These are phyloP conservation scores for Haliaeetus leucogaster DNA, from an alignment of 2,113 vertebrate species.

Conservation along the genomic window DNA sequence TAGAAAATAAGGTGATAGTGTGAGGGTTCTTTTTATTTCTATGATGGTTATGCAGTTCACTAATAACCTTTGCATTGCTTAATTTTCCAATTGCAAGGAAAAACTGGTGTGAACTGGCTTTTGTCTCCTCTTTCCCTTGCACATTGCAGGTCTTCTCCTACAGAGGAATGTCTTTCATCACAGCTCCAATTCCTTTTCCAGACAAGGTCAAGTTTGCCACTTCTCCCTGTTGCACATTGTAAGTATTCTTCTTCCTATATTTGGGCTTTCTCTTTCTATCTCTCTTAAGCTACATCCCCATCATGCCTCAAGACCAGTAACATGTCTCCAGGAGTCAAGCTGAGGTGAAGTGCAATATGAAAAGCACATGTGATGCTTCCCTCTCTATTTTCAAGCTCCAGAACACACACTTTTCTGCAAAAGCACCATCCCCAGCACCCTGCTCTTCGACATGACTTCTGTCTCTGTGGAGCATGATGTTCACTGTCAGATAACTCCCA, in stretches of 20 bases:
- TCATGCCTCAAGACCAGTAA: background rate
- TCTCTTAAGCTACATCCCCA: background rate
- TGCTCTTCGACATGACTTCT: background rate
- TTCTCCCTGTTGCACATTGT: background rate
- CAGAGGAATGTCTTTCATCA: background rate
- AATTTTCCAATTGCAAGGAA: background rate
- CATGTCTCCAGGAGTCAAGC: background rate
- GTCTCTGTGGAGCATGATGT: background rate
- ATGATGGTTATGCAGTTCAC: background rate
- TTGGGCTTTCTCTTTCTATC: background rate
- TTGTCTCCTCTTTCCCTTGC: background rate
- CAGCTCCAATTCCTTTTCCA: background rate
- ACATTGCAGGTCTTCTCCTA: background rate
- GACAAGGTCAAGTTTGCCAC: background rate
- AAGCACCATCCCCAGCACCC: background rate
- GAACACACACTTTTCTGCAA: background rate
- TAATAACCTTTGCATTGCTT: background rate
- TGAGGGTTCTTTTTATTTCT: background rate
- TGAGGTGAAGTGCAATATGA: background rate
- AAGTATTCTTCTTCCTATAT: background rate
- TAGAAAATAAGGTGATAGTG: background rate
- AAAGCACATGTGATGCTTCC: background rate
- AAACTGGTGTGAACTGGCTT: background rate
- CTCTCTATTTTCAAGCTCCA: background rate
- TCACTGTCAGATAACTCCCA: background rate